A percentile compares a stretch with the other conserved stretches of the same genome.
phyloP scores from a whole-genome alignment of 2,113 vertebrate species.

The Arenaria interpres region DNA sequence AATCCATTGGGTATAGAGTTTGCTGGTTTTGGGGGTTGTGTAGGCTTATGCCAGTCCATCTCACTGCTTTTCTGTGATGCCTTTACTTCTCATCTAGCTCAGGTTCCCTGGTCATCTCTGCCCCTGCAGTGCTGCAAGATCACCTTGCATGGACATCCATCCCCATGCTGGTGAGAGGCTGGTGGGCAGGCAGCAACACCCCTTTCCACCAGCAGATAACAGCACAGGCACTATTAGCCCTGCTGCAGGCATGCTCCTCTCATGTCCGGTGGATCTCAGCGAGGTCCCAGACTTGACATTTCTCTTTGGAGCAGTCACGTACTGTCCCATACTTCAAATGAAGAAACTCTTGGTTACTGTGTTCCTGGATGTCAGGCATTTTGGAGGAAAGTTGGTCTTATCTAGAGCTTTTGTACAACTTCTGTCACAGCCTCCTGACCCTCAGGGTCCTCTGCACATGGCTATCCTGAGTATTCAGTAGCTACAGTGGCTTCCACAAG shows the following conservation, averaged over 20 bases:
- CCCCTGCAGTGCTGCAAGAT: neutral
- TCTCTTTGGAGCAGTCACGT: neutral
- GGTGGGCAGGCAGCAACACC: neutral
- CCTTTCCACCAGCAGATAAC: neutral
- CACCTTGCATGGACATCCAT: neutral
- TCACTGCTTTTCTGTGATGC: neutral
- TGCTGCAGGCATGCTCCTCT: neutral
- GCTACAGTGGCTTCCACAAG: neutral
- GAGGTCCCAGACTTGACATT: neutral
- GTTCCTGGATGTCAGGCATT: neutral
- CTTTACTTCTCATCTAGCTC: neutral
- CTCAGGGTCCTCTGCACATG: neutral
- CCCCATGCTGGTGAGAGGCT: neutral
- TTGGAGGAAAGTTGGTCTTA: neutral
- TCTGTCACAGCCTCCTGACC: neutral
- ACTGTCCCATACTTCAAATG: neutral
- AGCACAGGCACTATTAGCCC: no score
- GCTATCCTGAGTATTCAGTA: neutral
- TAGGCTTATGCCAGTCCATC: neutral
- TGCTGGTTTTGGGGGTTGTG: neutral
- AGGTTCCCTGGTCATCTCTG: neutral
- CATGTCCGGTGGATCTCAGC: fast-evolving
- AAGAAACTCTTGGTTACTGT: neutral
- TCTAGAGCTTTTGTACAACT: neutral
- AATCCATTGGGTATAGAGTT: neutral